These are phyloP conservation scores for Drosophila lacertosa DNA, from an alignment of 1,140 invertebrate genomes.

Conservation along the genomic window DNA sequence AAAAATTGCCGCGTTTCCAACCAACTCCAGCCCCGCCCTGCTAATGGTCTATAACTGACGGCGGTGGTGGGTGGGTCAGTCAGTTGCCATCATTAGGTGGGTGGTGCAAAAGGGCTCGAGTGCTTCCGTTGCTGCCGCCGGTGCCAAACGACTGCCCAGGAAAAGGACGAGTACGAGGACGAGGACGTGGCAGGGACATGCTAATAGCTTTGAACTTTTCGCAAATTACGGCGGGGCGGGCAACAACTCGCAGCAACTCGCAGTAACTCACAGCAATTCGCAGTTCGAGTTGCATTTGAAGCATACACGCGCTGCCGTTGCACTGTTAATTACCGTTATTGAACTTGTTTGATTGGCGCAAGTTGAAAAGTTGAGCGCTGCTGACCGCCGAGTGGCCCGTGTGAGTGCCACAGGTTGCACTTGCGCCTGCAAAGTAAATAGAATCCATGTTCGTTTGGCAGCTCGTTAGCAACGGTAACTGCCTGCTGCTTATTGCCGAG, in stretches of 20 bases:
- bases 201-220: slow-evolving; percentile 81
- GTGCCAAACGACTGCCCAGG: slow-evolving; percentile 1
- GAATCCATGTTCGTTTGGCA: slow-evolving; percentile 34
- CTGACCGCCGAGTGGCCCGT: slow-evolving; percentile 40
- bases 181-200: slow-evolving; percentile 48
- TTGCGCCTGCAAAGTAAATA: slow-evolving; percentile 48
- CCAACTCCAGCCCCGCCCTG: not conserved
- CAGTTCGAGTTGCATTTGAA: slow-evolving; percentile 44
- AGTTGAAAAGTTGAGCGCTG: slow-evolving; percentile 67
- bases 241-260: slow-evolving; percentile 13
- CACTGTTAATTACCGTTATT: slow-evolving; percentile 77
- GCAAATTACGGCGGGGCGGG: slow-evolving; percentile 52
- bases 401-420: slow-evolving; percentile 40
- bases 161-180: not conserved
- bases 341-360: slow-evolving; percentile 77
- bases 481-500: slow-evolving; percentile 28
- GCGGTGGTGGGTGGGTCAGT: not conserved
- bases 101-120: slow-evolving; percentile 14
- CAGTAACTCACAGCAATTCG: slow-evolving; percentile 10
- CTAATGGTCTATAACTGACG: slow-evolving; percentile 63
- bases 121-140: slow-evolving; percentile 19
- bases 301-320: slow-evolving; percentile 42
- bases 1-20: slow-evolving; percentile 26
- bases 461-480: slow-evolving; percentile 32
- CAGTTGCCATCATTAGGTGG: slow-evolving; percentile 58